phyloP scores from a whole-genome alignment of 1,140 invertebrate genomes.

The Drosophila ogumai region DNA sequence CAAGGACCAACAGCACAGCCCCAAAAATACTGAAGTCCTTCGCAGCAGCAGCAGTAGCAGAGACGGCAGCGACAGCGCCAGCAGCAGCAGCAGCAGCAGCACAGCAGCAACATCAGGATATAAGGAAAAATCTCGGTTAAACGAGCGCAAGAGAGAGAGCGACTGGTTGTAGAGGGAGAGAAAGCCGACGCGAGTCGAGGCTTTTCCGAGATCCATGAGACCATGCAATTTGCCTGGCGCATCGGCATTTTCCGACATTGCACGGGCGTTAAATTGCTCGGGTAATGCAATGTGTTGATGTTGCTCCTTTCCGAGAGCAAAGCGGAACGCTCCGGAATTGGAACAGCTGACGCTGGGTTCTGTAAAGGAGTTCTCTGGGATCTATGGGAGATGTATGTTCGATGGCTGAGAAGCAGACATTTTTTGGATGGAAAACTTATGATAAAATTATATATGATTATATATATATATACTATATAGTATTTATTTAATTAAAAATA shows the following conservation, averaged over 20 bases:
- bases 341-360: constrained; percentile 13
- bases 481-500: no score
- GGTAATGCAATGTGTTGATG: constrained; percentile 48
- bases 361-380: constrained; percentile 27
- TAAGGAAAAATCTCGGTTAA: constrained; percentile 46
- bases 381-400: neutral
- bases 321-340: constrained; percentile 28
- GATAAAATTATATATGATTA: neutral
- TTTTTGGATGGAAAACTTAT: neutral
- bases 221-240: constrained; percentile 76
- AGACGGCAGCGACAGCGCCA: constrained; percentile 10
- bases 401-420: neutral
- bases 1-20: constrained; percentile 78
- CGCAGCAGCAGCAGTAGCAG: constrained; percentile 43
- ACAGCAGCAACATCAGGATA: constrained; percentile 19
- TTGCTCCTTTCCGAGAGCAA: constrained; percentile 1
- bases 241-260: constrained; percentile 70
- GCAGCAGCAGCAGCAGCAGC: constrained; percentile 28
- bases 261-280: constrained; percentile 63
- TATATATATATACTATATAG: neutral
- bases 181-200: constrained; percentile 26
- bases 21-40: constrained; percentile 47
- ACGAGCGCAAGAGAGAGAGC: constrained; percentile 47
- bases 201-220: constrained; percentile 51
- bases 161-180: constrained; percentile 33